phyloP scores from a whole-genome alignment of 1,140 invertebrate genomes.

The Bombus ignitus region DNA sequence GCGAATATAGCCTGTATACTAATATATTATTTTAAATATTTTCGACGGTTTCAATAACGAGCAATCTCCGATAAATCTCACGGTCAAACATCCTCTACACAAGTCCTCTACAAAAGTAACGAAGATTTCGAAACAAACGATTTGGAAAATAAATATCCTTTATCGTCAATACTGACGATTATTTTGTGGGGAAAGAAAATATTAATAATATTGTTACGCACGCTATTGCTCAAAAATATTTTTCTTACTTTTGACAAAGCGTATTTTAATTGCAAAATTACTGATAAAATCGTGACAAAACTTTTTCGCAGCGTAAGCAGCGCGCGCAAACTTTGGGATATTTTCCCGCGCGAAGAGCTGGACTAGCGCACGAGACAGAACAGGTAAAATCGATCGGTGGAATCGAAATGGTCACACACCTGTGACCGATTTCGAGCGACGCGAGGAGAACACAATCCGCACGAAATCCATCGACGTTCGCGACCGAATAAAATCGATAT shows the following conservation, averaged over 20 bases:
- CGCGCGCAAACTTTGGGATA: not conserved
- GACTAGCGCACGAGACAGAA: not conserved
- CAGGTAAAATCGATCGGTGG: constrained; percentile 25
- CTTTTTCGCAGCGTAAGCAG: not conserved
- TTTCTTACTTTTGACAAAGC: too few species aligned
- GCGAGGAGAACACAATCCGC: constrained; percentile 3
- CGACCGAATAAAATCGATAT: constrained; percentile 63
- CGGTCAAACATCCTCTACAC: too few species aligned
- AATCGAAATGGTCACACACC: constrained; percentile 2
- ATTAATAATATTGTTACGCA: too few species aligned
- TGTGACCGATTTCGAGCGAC: not conserved
- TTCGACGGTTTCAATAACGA: too few species aligned
- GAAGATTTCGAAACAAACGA: not conserved
- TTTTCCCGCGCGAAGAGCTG: constrained; percentile 28
- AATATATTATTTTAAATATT: too few species aligned
- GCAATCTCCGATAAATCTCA: too few species aligned
- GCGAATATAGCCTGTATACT: too few species aligned
- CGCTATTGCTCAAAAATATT: too few species aligned
- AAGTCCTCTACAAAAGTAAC: not conserved
- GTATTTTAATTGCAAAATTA: not conserved
- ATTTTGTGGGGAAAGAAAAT: too few species aligned
- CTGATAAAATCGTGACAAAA: not conserved
- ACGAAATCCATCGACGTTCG: constrained; percentile 45
- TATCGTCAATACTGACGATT: not conserved
- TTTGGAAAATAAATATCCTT: not conserved